Evolutionary conservation across 2,797 vertebrate genomes (phyloP).

Genomic region (Echiichthys vipera): DNA sequence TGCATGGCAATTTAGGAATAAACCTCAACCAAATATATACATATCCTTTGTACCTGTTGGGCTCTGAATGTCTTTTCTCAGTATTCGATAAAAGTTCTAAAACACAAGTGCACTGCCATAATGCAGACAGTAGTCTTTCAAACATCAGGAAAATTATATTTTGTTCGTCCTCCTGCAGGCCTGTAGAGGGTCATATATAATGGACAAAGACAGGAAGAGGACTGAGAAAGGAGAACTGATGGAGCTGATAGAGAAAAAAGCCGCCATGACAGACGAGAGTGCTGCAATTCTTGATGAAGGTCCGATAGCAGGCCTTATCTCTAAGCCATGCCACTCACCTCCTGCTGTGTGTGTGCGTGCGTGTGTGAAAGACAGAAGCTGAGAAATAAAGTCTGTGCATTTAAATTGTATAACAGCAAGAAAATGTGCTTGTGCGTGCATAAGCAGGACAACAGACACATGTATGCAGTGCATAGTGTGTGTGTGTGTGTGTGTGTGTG

Average conservation of each 20-base stretch:
- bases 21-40: neutral
- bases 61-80: neutral
- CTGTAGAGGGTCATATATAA: conserved; percentile 45
- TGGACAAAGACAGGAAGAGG: conserved; percentile 46
- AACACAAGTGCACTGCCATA: neutral
- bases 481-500: too few relatives aligned
- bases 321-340: conserved; percentile 64
- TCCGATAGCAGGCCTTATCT: conserved; percentile 73
- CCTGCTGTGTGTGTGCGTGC: conserved; percentile 27
- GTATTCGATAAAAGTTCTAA: neutral
- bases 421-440: neutral
- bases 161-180: neutral
- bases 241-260: conserved; percentile 54
- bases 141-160: conserved; percentile 16
- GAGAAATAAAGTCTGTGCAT: conserved; percentile 7
- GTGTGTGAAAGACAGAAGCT: conserved; percentile 16
- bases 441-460: conserved; percentile 5
- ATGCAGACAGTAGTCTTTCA: conserved; percentile 17
- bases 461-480: too few relatives aligned
- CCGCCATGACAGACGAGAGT: conserved; percentile 66
- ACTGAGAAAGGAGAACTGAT: conserved; percentile 55
- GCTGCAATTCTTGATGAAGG: conserved; percentile 59
- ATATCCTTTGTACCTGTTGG: neutral
- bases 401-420: conserved; percentile 7
- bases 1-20: neutral